phyloP scores from a whole-genome alignment of 2,888 invertebrate genomes.

The Lithosia quadra region DNA sequence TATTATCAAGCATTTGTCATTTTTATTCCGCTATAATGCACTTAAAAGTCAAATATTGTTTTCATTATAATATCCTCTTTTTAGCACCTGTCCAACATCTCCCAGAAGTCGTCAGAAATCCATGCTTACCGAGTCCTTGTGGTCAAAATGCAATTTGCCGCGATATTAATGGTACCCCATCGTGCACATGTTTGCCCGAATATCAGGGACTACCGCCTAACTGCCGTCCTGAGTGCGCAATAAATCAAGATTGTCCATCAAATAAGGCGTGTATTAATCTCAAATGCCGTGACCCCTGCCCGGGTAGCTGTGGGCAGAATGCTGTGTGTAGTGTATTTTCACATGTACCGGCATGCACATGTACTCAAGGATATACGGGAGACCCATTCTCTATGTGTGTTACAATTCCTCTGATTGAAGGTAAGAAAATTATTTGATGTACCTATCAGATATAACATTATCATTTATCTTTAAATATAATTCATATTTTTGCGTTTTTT shows the following conservation, averaged over 20 bases:
- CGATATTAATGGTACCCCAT: conserved; percentile 86
- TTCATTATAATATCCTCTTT: conserved; percentile 16
- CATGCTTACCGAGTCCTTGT: conserved; percentile 91
- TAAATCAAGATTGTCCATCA: conserved; percentile 90
- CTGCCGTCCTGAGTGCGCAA: conserved; percentile 91
- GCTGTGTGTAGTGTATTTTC: conserved; percentile 89
- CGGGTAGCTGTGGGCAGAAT: conserved; percentile 90
- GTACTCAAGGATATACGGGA: conserved; percentile 90
- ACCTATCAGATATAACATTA: background rate
- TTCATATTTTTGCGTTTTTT: conserved; percentile 41
- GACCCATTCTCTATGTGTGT: conserved; percentile 91
- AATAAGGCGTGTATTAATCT: conserved; percentile 91
- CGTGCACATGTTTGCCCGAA: conserved; percentile 89
- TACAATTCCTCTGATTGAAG: conserved; percentile 79
- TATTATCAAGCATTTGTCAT: conserved; percentile 22
- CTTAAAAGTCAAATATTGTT: background rate
- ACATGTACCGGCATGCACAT: conserved; percentile 90
- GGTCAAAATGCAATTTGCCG: conserved; percentile 89
- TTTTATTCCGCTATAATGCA: background rate
- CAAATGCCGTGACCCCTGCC: conserved; percentile 91
- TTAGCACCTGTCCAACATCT: conserved; percentile 60
- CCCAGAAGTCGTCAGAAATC: conserved; percentile 82
- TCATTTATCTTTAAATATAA: background rate
- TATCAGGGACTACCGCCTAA: conserved; percentile 91
- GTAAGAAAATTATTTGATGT: conserved; percentile 51